Evolutionary conservation across 2,113 vertebrate species (phyloP).

Genomic region (Nyctereutes procyonoides): DNA sequence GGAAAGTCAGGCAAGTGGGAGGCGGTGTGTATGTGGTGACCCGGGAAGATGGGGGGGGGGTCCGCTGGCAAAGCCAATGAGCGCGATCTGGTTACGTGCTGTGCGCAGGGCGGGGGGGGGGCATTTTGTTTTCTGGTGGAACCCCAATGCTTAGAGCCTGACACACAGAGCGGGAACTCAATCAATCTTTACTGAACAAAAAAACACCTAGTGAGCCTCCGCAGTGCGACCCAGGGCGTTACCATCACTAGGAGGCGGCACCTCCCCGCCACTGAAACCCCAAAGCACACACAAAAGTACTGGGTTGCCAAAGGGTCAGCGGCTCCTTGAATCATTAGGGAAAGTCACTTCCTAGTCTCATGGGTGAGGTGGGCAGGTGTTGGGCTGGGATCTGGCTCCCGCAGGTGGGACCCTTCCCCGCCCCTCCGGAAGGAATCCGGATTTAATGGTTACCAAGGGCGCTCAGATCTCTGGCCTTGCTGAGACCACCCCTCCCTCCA

Average conservation of each 20-base stretch:
- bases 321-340: neutral
- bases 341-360: neutral
- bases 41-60: neutral
- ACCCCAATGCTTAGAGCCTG: neutral
- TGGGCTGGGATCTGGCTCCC: neutral
- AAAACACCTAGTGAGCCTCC: neutral
- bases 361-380: rapidly evolving
- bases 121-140: neutral
- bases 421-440: neutral
- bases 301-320: neutral
- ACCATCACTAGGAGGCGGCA: slow-evolving; percentile 12
- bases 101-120: neutral
- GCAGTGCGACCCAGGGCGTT: neutral
- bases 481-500: too few species aligned
- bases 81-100: neutral
- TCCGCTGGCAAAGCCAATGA: neutral
- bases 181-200: neutral
- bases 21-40: neutral
- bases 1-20: neutral
- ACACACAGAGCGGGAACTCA: neutral
- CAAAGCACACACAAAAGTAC: neutral
- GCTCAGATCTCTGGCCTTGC: neutral
- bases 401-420: neutral
- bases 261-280: neutral
- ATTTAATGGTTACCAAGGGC: neutral